Base-by-base conservation (phyloP, 2,888 invertebrate genomes). In the Mechanitis messenoides region DNA sequence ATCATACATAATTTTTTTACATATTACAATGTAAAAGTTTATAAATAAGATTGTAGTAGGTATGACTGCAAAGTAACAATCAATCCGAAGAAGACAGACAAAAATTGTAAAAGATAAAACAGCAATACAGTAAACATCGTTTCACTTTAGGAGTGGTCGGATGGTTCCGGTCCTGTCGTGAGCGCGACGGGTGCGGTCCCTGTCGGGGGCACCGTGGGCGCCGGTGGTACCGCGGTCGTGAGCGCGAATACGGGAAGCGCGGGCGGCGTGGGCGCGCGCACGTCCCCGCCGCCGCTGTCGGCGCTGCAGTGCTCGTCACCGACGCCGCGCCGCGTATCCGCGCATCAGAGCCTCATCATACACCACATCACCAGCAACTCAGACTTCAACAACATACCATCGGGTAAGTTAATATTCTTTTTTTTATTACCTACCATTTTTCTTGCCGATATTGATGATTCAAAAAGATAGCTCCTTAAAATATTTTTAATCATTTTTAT, bases 341-440 rank as follows among this genome's bases (percentile, higher is more conserved):
- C 89, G 73, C 89, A 88, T 75, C 88, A 87, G 81, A 82, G 82
- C 74, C 83, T 87, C 78, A 89, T 89, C 80, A 87, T 88, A 62
- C 89, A 88, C 79, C 89, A 89, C 79, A 89, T 90, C 78, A 87
- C 87, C 67, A 84, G 83, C 81, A 87, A 88, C 78, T 84, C 84
- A 2, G 87, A 90, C 81, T 90, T 87, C 81, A 86, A 88, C 73
- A 88, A 88, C 71, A 87, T 87, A 70, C 87, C 87, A 47, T 84
- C 87, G 6, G 86, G 87, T 84, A 45, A 65, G 63, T 57, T 12
- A n/a, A 53, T 12, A 53, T 3, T n/a, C 33, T 11, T 33, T 42
- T 42, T 42, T 11, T 42, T 42, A 42, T 42, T 9, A 42, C 3
- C 9, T 42, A 42, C 42, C 42, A 3, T 35, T 35, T 42, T 42